phyloP scores from a whole-genome alignment of 2,797 vertebrate genomes.

The Etheostoma nigrum region DNA sequence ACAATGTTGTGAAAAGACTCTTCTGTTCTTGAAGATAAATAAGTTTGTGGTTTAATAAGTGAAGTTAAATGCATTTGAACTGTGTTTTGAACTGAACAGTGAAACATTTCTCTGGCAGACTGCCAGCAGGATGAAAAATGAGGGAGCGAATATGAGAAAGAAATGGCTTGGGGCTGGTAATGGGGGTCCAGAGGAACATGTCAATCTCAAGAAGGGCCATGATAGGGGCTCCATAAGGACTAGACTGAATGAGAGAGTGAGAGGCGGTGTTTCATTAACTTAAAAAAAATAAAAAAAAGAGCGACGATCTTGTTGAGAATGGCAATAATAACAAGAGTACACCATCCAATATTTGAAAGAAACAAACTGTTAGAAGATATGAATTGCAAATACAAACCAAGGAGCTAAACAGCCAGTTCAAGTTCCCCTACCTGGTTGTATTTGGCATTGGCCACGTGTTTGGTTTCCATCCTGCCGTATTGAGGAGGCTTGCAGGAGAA shows the following conservation, averaged over 20 bases:
- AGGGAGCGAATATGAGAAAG: constrained; percentile 21
- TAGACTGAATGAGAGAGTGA: background rate
- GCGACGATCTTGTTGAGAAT: constrained; percentile 39
- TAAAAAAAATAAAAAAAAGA: constrained; percentile 41
- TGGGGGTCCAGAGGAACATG: constrained; percentile 22
- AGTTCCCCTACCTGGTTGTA: constrained; percentile 93
- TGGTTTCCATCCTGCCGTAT: constrained; percentile 98
- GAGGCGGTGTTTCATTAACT: constrained; percentile 5
- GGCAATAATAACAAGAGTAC: constrained; percentile 15
- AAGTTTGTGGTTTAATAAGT: constrained; percentile 19
- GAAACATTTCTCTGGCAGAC: constrained; percentile 26
- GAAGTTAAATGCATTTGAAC: constrained; percentile 21
- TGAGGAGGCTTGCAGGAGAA: constrained; percentile 99
- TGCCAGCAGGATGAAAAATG: constrained; percentile 29
- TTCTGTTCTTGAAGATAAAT: constrained; percentile 4
- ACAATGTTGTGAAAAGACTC: constrained; percentile 3
- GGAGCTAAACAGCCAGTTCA: background rate
- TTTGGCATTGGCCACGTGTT: constrained; percentile 98
- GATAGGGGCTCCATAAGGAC: constrained; percentile 31
- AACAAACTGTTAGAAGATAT: constrained; percentile 23
- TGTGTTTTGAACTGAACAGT: constrained; percentile 18
- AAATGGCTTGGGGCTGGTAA: constrained; percentile 33
- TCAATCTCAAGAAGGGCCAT: constrained; percentile 24
- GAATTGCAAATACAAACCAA: constrained; percentile 23
- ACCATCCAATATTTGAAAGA: constrained; percentile 16